Evolutionary conservation across 2,888 invertebrate species (phyloP).

Genomic region (Eilema depressum): DNA sequence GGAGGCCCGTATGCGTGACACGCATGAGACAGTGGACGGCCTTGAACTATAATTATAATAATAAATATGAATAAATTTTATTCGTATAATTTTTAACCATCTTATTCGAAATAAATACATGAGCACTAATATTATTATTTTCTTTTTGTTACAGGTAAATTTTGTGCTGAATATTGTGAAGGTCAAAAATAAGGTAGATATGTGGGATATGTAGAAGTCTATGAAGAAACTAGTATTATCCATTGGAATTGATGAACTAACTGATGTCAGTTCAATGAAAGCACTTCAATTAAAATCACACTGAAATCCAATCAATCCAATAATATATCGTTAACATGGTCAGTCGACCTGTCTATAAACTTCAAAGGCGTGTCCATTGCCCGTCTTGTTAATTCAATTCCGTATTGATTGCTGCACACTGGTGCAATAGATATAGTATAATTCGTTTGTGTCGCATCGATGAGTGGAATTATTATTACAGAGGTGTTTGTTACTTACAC

Average conservation of each 20-base stretch:
- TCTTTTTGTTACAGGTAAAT: constrained; percentile 6
- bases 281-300: too few relatives aligned
- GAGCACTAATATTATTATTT: not conserved
- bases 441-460: not conserved
- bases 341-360: constrained; percentile 44
- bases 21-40: too few relatives aligned
- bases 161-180: not conserved
- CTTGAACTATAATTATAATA: too few relatives aligned
- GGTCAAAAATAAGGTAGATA: not conserved
- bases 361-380: constrained; percentile 43
- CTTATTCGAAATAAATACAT: too few relatives aligned
- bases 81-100: too few relatives aligned
- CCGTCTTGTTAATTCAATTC: constrained; percentile 32
- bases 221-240: too few relatives aligned
- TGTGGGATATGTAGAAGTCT: not conserved
- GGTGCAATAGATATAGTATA: constrained; percentile 27
- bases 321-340: constrained; percentile 24
- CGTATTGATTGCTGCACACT: constrained; percentile 4
- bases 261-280: too few relatives aligned
- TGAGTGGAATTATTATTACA: too few relatives aligned
- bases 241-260: too few relatives aligned
- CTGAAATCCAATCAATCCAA: constrained; percentile 9
- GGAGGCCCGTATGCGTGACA: too few relatives aligned
- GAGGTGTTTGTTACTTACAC: too few relatives aligned
- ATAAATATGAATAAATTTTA: too few relatives aligned